phyloP scores from a whole-genome alignment of 2,888 invertebrate genomes.

The Sinelater perroti region DNA sequence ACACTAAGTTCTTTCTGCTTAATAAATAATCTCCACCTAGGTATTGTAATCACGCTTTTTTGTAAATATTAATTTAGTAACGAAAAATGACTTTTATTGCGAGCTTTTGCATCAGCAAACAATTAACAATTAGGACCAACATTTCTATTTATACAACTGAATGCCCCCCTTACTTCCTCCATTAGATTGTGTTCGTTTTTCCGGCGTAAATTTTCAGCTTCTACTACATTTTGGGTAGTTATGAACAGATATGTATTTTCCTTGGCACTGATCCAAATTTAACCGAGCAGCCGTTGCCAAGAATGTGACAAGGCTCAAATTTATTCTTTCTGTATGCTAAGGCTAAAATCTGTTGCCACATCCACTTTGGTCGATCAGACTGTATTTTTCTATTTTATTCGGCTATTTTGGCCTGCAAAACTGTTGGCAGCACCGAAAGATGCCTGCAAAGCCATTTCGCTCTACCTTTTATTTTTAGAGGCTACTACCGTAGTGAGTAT shows the following conservation, averaged over 20 bases:
- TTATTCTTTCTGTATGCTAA: conserved; percentile 46
- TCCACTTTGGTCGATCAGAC: conserved; percentile 24
- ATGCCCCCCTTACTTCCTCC: too few species aligned
- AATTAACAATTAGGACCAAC: too few species aligned
- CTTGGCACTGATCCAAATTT: conserved; percentile 42
- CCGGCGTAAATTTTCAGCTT: not conserved
- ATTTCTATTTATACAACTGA: too few species aligned
- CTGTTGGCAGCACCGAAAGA: not conserved
- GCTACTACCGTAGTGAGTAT: not conserved
- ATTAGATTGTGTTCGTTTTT: too few species aligned
- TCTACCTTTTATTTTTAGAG: conserved; percentile 11
- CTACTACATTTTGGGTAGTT: conserved; percentile 18
- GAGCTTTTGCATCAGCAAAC: too few species aligned
- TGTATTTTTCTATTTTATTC: conserved; percentile 17
- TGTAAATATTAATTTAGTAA: too few species aligned
- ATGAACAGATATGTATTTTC: conserved; percentile 35
- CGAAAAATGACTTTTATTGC: too few species aligned
- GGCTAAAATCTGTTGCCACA: conserved; percentile 26
- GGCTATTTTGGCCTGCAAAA: conserved; percentile 6
- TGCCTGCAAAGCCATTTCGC: not conserved
- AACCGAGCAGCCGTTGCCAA: conserved; percentile 53
- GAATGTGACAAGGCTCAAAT: conserved; percentile 60
- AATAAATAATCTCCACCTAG: too few species aligned
- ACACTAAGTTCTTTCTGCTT: too few species aligned
- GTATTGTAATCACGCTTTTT: too few species aligned